Base-by-base conservation (phyloP, 1,140 invertebrate genomes). In the Drosophila hydei region DNA sequence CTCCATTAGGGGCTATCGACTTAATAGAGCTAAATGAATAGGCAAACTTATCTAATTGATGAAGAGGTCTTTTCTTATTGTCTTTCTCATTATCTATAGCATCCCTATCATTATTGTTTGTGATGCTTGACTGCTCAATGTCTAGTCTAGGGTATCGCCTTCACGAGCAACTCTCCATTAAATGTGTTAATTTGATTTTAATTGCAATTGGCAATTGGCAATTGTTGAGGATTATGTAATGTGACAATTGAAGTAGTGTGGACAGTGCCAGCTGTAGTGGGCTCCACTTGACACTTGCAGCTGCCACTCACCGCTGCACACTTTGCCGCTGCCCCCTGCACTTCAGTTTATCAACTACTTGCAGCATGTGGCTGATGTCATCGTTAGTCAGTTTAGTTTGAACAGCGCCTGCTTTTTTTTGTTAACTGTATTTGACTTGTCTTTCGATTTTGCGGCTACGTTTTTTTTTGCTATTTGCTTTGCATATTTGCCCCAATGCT, bases 401-500 rank as follows among this genome's bases (percentile, higher is more conserved):
- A 8, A 19, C 50, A 55, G 42, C 30, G 61, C 25, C 33, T 59
- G 30, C 40, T 38, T 59, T 59, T 33, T 47, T 14, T 21, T 47
- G n/a, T 21, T 18, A 6, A 19, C n/a, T 30, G 8, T 58, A 5
- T 51, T 56, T 65, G 45, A 30, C 50, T 47, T 61, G 55, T 60
- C 50, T 61, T 68, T 72, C 64, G 63, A 68, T 68, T 72, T 54
- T 68, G 63, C 55, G 63, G 55, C 70, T 48, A 33, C 59, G 19
- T 42, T 42, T 21, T 16, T 59, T 21, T 59, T 33, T 63, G 63
- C 48, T 61, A 72, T 72, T 72, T 72, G 42, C 63, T 72, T 67
- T 72, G 70, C 70, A 72, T 72, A 72, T 72, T 72, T 72, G 70
- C 50, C 54, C 59, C 62, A 51, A 33, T 45, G 21, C 62, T 64